Conservation (phyloP, 2,888 invertebrate genomes). For the Trichogramma evanescens region DNA sequence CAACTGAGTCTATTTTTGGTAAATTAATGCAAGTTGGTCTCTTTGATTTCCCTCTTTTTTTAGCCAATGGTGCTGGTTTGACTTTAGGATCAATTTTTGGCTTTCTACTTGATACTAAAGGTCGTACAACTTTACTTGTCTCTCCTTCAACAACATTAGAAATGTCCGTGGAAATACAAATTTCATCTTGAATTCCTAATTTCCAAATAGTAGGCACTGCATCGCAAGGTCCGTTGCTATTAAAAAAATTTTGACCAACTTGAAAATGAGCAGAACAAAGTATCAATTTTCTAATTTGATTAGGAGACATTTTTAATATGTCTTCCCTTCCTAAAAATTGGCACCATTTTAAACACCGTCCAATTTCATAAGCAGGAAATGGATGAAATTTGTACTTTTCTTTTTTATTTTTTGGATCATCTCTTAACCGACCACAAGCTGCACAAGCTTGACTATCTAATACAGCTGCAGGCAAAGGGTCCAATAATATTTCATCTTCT, state of each 20-base stretch:
- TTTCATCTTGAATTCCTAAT: constrained; percentile 22
- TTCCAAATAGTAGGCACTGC: constrained; percentile 42
- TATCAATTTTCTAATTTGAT: constrained; percentile 43
- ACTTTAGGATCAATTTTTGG: constrained; percentile 38
- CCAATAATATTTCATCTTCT: constrained; percentile 32
- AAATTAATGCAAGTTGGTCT: constrained; percentile 42
- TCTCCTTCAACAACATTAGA: background rate
- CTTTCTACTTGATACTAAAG: constrained; percentile 44
- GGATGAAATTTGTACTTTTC: constrained; percentile 44
- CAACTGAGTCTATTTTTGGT: constrained; percentile 36
- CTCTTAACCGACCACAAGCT: constrained; percentile 40
- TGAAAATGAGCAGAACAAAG: constrained; percentile 44
- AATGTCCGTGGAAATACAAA: background rate
- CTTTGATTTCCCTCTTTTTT: constrained; percentile 40
- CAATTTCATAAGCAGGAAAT: constrained; percentile 45
- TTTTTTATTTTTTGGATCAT: constrained; percentile 39
- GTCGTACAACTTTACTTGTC: constrained; percentile 23
- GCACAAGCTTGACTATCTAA: constrained; percentile 44
- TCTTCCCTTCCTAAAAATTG: constrained; percentile 44
- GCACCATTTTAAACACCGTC: constrained; percentile 44
- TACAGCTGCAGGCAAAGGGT: constrained; percentile 34
- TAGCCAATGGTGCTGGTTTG: constrained; percentile 43
- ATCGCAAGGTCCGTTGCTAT: constrained; percentile 39
- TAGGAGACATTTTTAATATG: constrained; percentile 44
- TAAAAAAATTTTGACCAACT: constrained; percentile 40